phyloP scores from a whole-genome alignment of 2,888 invertebrate genomes.

The Chrysodeixis includens region DNA sequence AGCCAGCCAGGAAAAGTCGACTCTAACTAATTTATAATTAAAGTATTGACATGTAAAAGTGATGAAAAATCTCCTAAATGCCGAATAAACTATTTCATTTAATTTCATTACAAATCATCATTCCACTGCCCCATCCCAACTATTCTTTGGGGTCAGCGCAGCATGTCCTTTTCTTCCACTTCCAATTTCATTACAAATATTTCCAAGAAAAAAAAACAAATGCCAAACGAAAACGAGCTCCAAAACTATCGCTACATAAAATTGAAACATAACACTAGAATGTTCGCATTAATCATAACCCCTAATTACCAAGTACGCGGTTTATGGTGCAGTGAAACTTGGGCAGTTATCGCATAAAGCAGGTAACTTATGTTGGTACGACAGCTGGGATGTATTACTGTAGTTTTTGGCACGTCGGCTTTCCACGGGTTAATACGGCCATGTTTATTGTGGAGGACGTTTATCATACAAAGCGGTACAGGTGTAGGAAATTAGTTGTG shows the following conservation, averaged over 20 bases:
- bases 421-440: slow-evolving; percentile 29
- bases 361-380: slow-evolving; percentile 45
- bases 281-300: slow-evolving; percentile 33
- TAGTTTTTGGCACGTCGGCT: slow-evolving; percentile 46
- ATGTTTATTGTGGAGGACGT: neutral
- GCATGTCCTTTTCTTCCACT: too few species aligned
- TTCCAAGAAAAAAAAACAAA: too few species aligned
- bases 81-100: too few species aligned
- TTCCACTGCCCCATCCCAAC: too few species aligned
- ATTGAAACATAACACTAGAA: slow-evolving; percentile 13
- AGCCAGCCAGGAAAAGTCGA: too few species aligned
- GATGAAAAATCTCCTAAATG: too few species aligned
- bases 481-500: neutral
- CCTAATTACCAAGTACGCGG: slow-evolving; percentile 35
- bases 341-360: slow-evolving; percentile 50
- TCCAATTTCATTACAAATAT: too few species aligned
- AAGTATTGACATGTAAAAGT: too few species aligned
- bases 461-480: neutral
- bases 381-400: slow-evolving; percentile 49
- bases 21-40: too few species aligned
- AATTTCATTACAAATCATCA: too few species aligned
- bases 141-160: too few species aligned
- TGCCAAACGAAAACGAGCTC: neutral
- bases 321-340: slow-evolving; percentile 50
- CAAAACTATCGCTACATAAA: slow-evolving; percentile 8